Percentiles rank a stretch among this genome's conserved stretches.
phyloP scores from a whole-genome alignment of 1,140 invertebrate species.

The Goniozus legneri region DNA sequence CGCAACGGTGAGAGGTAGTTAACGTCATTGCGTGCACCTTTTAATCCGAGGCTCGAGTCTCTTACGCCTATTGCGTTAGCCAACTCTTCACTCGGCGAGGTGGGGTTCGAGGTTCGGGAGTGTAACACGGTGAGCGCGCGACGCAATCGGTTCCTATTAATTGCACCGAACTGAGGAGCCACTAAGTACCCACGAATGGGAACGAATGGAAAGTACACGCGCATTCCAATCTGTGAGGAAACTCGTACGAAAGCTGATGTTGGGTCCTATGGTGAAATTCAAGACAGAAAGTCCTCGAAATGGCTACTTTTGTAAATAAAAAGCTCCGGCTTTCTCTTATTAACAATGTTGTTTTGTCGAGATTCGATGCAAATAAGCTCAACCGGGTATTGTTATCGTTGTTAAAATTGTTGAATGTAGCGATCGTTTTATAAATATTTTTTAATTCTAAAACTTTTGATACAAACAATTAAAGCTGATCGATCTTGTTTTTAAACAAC shows the following conservation, averaged over 20 bases:
- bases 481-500: too few species aligned
- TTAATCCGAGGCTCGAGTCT: constrained; percentile 17
- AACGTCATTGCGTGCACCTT: constrained; percentile 33
- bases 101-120: constrained; percentile 6
- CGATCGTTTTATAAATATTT: too few species aligned
- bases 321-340: too few species aligned
- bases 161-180: background rate
- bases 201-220: too few species aligned
- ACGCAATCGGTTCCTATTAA: background rate
- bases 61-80: too few species aligned
- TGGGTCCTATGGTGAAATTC: background rate
- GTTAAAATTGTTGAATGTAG: too few species aligned
- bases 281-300: background rate
- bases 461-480: too few species aligned
- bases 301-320: background rate
- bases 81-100: too few species aligned
- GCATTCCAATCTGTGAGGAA: background rate
- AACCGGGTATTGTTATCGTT: too few species aligned
- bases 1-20: constrained; percentile 41
- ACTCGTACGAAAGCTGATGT: background rate
- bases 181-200: background rate
- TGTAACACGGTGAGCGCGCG: background rate
- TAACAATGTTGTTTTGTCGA: too few species aligned
- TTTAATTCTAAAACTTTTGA: too few species aligned
- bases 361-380: too few species aligned